These are phyloP conservation scores for Aphelenchoides fujianensis DNA, from an alignment of 1,140 invertebrate genomes.

Conservation along the genomic window DNA sequence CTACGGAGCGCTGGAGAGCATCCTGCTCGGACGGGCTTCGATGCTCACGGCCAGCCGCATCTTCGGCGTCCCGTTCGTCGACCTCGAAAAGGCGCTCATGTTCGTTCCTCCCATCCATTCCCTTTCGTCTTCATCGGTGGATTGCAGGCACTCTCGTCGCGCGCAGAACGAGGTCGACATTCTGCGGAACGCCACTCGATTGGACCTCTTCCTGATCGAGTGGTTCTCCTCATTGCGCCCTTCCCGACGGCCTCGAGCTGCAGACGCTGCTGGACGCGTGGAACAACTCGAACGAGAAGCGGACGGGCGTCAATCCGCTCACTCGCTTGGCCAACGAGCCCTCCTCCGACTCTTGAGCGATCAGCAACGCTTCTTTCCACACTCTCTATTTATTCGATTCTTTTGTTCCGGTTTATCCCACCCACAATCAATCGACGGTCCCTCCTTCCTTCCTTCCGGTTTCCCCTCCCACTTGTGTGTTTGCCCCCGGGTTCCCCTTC, in stretches of 20 bases:
- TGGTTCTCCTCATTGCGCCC: background rate
- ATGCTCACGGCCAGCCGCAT: background rate
- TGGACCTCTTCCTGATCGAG: background rate
- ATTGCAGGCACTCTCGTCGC: background rate
- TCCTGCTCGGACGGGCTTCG: background rate
- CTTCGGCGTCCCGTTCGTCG: background rate
- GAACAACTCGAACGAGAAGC: background rate
- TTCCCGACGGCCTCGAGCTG: background rate
- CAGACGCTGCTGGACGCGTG: background rate
- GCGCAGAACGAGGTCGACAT: background rate
- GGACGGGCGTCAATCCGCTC: background rate
- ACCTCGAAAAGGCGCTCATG: background rate
- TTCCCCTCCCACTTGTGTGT: too few species aligned
- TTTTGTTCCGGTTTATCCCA: background rate
- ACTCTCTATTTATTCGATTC: background rate
- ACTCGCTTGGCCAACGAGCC: background rate
- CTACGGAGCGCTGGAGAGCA: background rate
- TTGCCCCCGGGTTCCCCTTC: too few species aligned
- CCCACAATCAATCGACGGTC: too few species aligned
- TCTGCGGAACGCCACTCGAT: background rate
- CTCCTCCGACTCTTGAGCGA: background rate
- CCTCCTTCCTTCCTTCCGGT: too few species aligned
- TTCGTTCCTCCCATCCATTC: background rate
- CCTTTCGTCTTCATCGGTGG: background rate
- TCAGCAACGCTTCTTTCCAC: background rate